Evolutionary conservation across 2,888 invertebrate species (phyloP), one percentile per base, ranked within the genome.

Genomic region (Bhutanitis thaidina): DNA sequence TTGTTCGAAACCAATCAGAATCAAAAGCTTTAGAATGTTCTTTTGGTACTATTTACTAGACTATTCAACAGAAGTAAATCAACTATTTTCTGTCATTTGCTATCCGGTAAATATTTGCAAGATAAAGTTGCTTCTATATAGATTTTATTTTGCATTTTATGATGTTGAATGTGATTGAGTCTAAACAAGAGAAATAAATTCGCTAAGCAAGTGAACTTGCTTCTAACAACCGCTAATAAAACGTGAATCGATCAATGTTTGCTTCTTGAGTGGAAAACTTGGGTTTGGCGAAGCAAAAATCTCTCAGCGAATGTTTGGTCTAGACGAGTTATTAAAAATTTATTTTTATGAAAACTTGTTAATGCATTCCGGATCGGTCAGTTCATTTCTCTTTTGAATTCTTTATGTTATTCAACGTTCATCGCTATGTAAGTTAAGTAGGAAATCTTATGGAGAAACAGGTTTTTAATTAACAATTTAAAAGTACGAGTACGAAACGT

Each of bases 291-390:
- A 74, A 74, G 72, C 77, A 77, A 67, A 77, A 80, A 80, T 73
- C 62, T 75, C 69, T 64, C 62, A 59, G 57, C 60, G 61, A 79
- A 79, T 76, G 68, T 74, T 79, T 73, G 77, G 86, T 87, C 87
- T 87, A 88, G 87, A 87, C 87, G 69, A 69, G 77, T 80, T 84
- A 86, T 85, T 85, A 83, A 80, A 78, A 80, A 81, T 78, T 71
- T 77, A 80, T 76, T 77, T 74, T 67, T 65, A 74, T 77, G 71
- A 71, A 79, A 52, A 75, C 77, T 78, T 59, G 62, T 65, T 70
- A 74, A 74, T 73, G 72, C 71, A 77, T 71, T 67, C 58, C 56
- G 59, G 61, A 64, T 67, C 57, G 53, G 57, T 60, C 58, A 61
- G 61, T 62, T 54, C 51, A 49, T 57, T 59, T 53, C 36, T 51